Base-by-base conservation (phyloP, 2,888 invertebrate species). In the Cheilosia pagana region DNA sequence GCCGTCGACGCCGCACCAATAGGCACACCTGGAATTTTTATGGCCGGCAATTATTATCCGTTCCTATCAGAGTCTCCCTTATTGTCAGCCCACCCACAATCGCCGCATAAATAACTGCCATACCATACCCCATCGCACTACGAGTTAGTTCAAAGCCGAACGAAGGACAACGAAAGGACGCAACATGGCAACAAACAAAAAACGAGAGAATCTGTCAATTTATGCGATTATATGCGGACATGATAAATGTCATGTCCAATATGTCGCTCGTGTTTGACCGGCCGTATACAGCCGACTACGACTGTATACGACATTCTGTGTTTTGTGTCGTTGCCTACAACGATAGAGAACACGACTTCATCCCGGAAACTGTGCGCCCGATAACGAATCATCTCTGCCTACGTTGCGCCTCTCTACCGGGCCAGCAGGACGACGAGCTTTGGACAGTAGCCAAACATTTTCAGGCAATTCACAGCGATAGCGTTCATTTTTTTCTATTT, bases 161-260 rank as follows among this genome's bases (percentile, higher is more conserved):
- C 39, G n/a, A 52, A 43, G 55, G 53, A 68, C 68, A 55, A 55
- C 43, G n/a, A 19, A 53, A 55, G 28, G 16, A 28, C 53, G 57
- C 57, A 57, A 57, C 53, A 25, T n/a, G 28, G 19, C 55, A 57
- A 10, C 31, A 35, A 55, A 31, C 16, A 63, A 43, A 53, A 48
- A 60, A 48, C 53, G 28, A 57, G 52, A 52, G 19, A 35, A 70
- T 70, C 76, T 71, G 81, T 76, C 71, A 76, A 71, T 76, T 76
- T 76, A 81, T 71, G 79, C 60, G 65, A 65, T 76, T 81, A 48
- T 81, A 76, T 65, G 71, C 65, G 75, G 76, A 71, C 71, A 76
- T 71, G 81, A 76, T 71, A 71, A 81, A 81, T 81, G 76, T 76
- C 53, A 81, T 76, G 76, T 67, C 71, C 65, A 81, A 81, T 76